Percentiles rank a stretch among this genome's conserved stretches.
These are phyloP conservation scores for human (Homo sapiens) DNA, from an alignment of 2,113 vertebrate genomes.

Conservation along the genomic window DNA sequence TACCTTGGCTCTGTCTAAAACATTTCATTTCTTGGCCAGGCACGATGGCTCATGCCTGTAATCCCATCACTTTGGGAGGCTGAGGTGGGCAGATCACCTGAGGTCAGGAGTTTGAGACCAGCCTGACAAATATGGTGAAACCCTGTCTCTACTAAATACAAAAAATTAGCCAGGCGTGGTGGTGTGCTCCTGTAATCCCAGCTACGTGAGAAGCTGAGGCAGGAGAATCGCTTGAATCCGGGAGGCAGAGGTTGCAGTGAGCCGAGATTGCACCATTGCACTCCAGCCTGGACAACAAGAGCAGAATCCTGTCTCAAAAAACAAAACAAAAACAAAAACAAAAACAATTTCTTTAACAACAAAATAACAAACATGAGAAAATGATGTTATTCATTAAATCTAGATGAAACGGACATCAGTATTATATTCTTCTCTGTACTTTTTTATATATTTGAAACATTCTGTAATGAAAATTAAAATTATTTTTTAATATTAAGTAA, in stretches of 20 bases:
- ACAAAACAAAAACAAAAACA: fast-evolving
- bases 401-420: not conserved
- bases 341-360: not conserved
- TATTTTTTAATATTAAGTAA: not conserved
- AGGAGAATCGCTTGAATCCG: not conserved
- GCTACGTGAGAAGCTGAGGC: not conserved
- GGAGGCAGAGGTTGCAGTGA: not conserved
- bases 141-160: no score
- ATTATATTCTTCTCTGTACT: not conserved
- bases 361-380: not conserved
- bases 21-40: no score
- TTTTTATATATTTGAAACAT: not conserved
- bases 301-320: not conserved
- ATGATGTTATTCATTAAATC: not conserved
- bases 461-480: not conserved
- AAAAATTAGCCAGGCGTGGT: not conserved
- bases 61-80: no score
- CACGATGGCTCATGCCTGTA: no score
- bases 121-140: no score
- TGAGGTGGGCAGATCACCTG: no score
- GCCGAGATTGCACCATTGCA: not conserved
- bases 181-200: not conserved
- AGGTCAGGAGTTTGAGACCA: no score
- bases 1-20: no score
- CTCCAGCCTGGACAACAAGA: not conserved